Conservation (phyloP, 1,140 invertebrate genomes). For the Apis florea region DNA sequence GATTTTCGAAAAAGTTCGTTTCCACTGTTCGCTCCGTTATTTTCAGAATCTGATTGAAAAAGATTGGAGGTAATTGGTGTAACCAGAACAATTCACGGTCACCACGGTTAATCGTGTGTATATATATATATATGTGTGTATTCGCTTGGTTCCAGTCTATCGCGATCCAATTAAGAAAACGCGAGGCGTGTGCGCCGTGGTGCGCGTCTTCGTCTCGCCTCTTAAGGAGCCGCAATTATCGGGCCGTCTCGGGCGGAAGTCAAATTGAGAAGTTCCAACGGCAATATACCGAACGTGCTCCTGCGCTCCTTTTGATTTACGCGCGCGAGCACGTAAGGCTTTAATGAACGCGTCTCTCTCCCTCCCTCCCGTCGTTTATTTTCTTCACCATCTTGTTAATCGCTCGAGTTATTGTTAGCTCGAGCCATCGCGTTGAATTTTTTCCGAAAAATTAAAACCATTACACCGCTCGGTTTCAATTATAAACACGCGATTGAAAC, state of each 20-base stretch:
- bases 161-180: conserved; percentile 63
- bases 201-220: conserved; percentile 56
- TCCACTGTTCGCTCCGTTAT: not conserved
- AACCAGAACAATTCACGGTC: conserved; percentile 5
- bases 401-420: not conserved
- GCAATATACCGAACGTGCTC: conserved; percentile 33
- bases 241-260: conserved; percentile 59
- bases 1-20: too few relatives aligned
- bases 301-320: conserved; percentile 41
- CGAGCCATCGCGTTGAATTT: not conserved
- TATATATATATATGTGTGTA: too few relatives aligned
- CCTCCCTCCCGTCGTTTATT: conserved; percentile 10
- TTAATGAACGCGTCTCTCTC: conserved; percentile 29
- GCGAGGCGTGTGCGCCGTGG: conserved; percentile 31
- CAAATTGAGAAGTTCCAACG: conserved; percentile 69
- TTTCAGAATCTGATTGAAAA: conserved; percentile 2
- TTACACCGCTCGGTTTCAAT: conserved; percentile 7
- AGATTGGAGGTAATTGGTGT: conserved; percentile 35
- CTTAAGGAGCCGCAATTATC: conserved; percentile 66
- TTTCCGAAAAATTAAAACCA: not conserved
- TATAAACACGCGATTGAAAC: not conserved
- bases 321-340: not conserved
- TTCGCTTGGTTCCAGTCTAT: conserved; percentile 23
- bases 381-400: conserved; percentile 4
- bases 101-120: conserved; percentile 25